A percentile compares a stretch with the other conserved stretches of the same genome.
Evolutionary conservation across 2,888 invertebrate genomes (phyloP).

Genomic region (Apantesis nais): DNA sequence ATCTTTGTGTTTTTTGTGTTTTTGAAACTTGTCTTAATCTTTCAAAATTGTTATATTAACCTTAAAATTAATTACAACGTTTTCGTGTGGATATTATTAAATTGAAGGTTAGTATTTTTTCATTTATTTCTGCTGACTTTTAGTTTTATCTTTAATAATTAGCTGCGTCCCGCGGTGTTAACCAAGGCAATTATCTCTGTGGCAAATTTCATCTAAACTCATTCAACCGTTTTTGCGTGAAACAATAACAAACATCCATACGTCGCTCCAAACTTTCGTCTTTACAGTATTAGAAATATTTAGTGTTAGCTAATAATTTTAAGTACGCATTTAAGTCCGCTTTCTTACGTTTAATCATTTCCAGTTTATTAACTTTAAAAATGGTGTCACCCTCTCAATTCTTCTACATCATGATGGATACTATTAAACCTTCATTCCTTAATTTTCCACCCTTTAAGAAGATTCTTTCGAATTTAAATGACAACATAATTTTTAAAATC

Average conservation of each 20-base stretch:
- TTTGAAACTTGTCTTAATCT: background rate
- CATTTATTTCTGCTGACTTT: background rate
- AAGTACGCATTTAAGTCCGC: background rate
- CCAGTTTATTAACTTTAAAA: background rate
- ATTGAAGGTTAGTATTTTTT: background rate
- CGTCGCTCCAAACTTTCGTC: no score
- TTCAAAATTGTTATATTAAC: constrained; percentile 1
- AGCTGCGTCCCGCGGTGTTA: no score
- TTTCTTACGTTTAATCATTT: background rate
- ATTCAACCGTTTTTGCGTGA: no score
- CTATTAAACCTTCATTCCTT: background rate
- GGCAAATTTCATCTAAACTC: no score
- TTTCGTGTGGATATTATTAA: background rate
- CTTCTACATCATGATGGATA: background rate
- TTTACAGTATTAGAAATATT: no score
- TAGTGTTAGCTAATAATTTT: background rate
- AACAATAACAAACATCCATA: no score
- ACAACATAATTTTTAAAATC: background rate
- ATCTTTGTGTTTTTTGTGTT: constrained; percentile 2
- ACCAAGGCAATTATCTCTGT: no score
- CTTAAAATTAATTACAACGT: background rate
- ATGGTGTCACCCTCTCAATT: no score
- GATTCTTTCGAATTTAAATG: background rate
- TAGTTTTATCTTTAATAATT: background rate
- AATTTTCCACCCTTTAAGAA: background rate